These are phyloP conservation scores for Nephrotoma guestfalica DNA, from an alignment of 2,888 invertebrate species.

Conservation along the genomic window DNA sequence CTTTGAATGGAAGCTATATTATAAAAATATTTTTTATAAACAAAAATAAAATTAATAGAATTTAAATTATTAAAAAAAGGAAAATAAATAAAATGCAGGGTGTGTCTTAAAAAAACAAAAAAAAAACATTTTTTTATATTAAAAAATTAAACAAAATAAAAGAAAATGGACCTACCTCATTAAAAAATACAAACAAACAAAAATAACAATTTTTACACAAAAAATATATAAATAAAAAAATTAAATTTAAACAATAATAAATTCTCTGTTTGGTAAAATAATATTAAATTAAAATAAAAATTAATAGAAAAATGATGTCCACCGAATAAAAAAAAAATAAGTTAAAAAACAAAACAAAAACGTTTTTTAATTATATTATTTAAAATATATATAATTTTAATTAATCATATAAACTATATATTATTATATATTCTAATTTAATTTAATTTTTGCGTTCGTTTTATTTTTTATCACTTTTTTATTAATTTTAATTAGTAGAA, in stretches of 20 bases:
- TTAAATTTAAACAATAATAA: background rate
- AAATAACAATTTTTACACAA: background rate
- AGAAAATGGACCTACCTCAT: background rate
- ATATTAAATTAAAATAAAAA: background rate
- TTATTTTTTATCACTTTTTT: background rate
- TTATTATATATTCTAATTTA: background rate
- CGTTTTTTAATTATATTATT: background rate
- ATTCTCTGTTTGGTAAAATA: background rate
- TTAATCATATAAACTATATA: background rate
- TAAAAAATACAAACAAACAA: background rate
- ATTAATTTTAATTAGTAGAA: background rate
- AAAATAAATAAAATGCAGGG: background rate
- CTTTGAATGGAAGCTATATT: background rate
- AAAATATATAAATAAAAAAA: background rate
- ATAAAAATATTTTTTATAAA: background rate
- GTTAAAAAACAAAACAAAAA: background rate
- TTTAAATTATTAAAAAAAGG: background rate
- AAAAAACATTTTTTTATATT: background rate
- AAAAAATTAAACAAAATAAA: background rate
- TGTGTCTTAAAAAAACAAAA: background rate
- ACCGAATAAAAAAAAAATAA: background rate
- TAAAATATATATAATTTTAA: background rate
- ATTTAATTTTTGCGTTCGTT: background rate
- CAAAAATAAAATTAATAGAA: background rate
- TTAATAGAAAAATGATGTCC: background rate